These are phyloP conservation scores for Lissocephala sabroskyi DNA, from an alignment of 2,888 invertebrate genomes.

Conservation along the genomic window DNA sequence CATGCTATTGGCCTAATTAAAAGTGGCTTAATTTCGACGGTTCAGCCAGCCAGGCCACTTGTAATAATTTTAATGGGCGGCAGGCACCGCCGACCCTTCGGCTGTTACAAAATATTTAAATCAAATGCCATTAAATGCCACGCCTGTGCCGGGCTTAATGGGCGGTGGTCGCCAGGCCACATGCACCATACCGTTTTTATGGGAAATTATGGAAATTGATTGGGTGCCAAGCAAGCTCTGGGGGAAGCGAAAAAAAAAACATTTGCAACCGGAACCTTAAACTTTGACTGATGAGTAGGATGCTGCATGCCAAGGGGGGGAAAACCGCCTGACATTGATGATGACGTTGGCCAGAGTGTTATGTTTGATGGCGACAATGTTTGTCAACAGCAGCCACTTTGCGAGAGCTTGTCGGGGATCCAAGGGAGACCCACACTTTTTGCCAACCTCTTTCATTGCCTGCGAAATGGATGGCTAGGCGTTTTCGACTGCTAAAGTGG, in stretches of 20 bases:
- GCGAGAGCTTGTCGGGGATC: slow-evolving; percentile 23
- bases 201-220: slow-evolving; percentile 61
- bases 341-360: slow-evolving; percentile 39
- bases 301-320: too few species aligned
- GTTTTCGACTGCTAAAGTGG: slow-evolving; percentile 27
- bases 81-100: too few species aligned
- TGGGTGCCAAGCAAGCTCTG: too few species aligned
- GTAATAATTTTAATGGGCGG: too few species aligned
- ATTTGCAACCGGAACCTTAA: slow-evolving; percentile 12
- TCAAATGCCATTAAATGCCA: slow-evolving; percentile 42
- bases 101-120: slow-evolving; percentile 37
- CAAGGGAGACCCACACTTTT: slow-evolving; percentile 24
- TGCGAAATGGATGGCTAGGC: too few species aligned
- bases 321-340: slow-evolving; percentile 50
- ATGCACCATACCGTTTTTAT: slow-evolving; percentile 49
- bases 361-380: slow-evolving; percentile 43
- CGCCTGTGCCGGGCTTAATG: too few species aligned
- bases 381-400: slow-evolving; percentile 40
- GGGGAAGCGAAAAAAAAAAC: slow-evolving; percentile 28
- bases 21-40: slow-evolving; percentile 48
- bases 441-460: too few species aligned
- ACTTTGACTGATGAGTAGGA: slow-evolving; percentile 39
- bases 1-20: slow-evolving; percentile 36
- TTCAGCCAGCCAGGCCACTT: slow-evolving; percentile 19
- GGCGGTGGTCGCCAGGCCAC: background rate